A percentile compares a stretch with the other conserved stretches of the same genome.
Conservation (phyloP, 2,113 vertebrate genomes). For the Rhineura floridana region DNA sequence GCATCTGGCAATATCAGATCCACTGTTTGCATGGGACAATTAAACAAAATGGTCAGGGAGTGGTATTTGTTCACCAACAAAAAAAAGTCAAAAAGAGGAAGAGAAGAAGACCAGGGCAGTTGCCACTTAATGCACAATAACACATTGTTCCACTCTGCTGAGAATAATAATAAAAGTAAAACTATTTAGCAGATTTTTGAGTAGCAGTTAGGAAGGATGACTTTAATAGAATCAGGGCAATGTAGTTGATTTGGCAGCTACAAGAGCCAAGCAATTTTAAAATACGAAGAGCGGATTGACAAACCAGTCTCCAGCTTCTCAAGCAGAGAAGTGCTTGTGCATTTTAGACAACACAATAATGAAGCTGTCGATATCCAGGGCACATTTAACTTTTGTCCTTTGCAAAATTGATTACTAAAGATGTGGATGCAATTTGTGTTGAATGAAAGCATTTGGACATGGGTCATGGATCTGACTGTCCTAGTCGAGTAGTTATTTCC, state of each 20-base stretch:
- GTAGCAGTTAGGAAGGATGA: background rate
- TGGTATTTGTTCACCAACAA: background rate
- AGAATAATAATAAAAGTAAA: background rate
- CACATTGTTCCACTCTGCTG: background rate
- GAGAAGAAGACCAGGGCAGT: background rate
- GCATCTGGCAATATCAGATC: background rate
- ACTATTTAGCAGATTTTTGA: background rate
- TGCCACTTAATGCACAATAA: background rate
- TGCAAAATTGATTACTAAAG: slow-evolving; percentile 56
- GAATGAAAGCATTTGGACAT: slow-evolving; percentile 57
- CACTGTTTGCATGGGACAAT: background rate
- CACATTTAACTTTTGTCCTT: slow-evolving; percentile 39
- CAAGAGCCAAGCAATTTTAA: background rate
- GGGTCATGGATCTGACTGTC: slow-evolving; percentile 41
- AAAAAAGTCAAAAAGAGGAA: background rate
- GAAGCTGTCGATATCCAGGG: slow-evolving; percentile 42
- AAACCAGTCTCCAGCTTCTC: background rate
- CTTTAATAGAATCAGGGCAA: background rate
- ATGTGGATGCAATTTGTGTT: slow-evolving; percentile 54
- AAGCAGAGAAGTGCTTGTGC: slow-evolving; percentile 28
- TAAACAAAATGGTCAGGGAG: background rate
- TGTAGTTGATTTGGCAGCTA: slow-evolving; percentile 3
- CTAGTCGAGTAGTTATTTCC: slow-evolving; percentile 45
- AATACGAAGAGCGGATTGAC: slow-evolving; percentile 1
- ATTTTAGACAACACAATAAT: slow-evolving; percentile 38